Conservation (phyloP, 2,113 vertebrate genomes). For the Rhegmatorhina hoffmannsi region DNA sequence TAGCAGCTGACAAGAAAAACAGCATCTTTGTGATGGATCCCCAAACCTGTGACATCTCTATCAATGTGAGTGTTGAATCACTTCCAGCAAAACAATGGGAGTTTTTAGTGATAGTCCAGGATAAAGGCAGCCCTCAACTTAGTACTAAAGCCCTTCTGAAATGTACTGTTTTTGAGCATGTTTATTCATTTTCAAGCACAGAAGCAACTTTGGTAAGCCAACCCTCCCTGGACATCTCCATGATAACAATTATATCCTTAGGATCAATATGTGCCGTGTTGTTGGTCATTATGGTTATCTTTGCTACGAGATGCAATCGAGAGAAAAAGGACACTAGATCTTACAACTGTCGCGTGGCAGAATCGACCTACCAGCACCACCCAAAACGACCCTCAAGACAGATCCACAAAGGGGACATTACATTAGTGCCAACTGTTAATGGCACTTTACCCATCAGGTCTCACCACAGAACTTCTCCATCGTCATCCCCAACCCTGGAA, state of each 20-base stretch:
- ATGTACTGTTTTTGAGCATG: slow-evolving; percentile 82
- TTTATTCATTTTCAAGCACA: slow-evolving; percentile 80
- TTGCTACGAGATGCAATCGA: slow-evolving; percentile 89
- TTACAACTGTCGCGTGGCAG: slow-evolving; percentile 94
- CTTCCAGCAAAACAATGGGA: slow-evolving; percentile 81
- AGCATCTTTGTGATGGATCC: slow-evolving; percentile 88
- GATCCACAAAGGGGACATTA: slow-evolving; percentile 98
- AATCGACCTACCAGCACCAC: slow-evolving; percentile 95
- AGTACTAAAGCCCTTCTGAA: slow-evolving; percentile 85
- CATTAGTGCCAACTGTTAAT: slow-evolving; percentile 89
- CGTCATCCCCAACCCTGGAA: slow-evolving; percentile 89
- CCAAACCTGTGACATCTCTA: slow-evolving; percentile 89
- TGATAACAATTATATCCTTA: slow-evolving; percentile 95
- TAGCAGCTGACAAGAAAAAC: slow-evolving; percentile 87
- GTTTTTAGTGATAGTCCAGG: slow-evolving; percentile 87
- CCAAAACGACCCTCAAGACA: slow-evolving; percentile 94
- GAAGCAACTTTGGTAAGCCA: slow-evolving; percentile 79
- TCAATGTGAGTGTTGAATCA: slow-evolving; percentile 87
- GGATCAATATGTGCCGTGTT: slow-evolving; percentile 90
- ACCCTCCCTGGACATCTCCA: slow-evolving; percentile 85
- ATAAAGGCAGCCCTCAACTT: slow-evolving; percentile 86
- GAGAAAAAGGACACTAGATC: slow-evolving; percentile 95
- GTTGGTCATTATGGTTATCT: slow-evolving; percentile 93
- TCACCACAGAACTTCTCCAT: slow-evolving; percentile 88
- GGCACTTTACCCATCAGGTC: slow-evolving; percentile 91